Base-by-base conservation (phyloP, 2,113 vertebrate species). In the Ptilorrhoa leucosticta region DNA sequence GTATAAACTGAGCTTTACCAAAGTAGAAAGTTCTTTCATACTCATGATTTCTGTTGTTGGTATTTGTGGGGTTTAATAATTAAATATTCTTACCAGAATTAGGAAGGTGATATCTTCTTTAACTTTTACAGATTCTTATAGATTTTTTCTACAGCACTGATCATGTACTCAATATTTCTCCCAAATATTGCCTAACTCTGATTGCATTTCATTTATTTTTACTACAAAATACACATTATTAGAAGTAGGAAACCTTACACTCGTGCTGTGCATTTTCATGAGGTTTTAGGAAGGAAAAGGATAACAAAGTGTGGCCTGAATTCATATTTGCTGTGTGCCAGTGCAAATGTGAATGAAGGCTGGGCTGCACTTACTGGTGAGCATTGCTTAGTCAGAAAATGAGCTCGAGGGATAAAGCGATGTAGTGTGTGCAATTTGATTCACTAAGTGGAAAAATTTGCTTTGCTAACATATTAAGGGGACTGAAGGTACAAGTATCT, bases 391-490 rank as follows among this genome's bases (percentile, higher is more conserved):
- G 83, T 77, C 54, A 75, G 70, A 83, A 94, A 77, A 88, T 31
- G 27, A 92, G 63, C 79, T 83, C 0, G 0, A 83, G 63, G 70
- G 84, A 61, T 80, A 42, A 72, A 88, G 61, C 1, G 0, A 17
- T 64, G 33, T 65, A 53, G 30, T 72, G 87, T 76, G 78, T 69
- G 61, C 73, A 87, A 35, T 90, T 88, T 72, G 78, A 91, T 94
- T 92, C 80, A 56, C 13, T 56, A 78, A 89, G 89, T 87, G 83
- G 84, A 94, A 95, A 93, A 94, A 94, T 91, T 58, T 71, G 51
- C 51, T 93, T 96, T 91, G 64, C 44, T 92, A 68, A 37, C 71
- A 3, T 56, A 48, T 73, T 85, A 88, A 53, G 71, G 48, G n/a
- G 17, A 39, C 51, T 47, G 33, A 61, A 90, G 37, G 58, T 63